Conservation (phyloP, 2,888 invertebrate genomes). For the Drosophila peninsularis region DNA sequence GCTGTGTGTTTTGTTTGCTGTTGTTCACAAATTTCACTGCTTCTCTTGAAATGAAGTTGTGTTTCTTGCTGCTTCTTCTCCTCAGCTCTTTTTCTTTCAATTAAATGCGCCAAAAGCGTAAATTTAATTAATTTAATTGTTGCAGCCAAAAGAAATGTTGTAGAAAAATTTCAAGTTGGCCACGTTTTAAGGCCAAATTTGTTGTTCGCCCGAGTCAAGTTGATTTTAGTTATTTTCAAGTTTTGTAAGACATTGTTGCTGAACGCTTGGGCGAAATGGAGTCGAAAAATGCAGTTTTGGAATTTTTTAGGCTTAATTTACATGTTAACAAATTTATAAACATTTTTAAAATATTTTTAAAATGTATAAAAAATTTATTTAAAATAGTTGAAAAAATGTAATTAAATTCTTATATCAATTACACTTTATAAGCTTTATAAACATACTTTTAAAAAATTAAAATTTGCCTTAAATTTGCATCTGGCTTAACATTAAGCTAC, state of each 20-base stretch:
- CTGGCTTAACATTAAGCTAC: neutral
- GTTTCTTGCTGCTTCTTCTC: slow-evolving; percentile 16
- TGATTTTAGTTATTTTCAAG: slow-evolving; percentile 24
- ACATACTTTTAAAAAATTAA: no score
- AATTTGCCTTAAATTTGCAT: neutral
- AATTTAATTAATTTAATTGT: slow-evolving; percentile 76
- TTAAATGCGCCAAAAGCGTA: slow-evolving; percentile 73
- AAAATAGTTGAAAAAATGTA: no score
- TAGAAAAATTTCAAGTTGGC: slow-evolving; percentile 53
- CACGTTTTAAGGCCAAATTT: slow-evolving; percentile 35
- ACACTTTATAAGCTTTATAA: no score
- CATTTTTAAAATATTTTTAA: neutral
- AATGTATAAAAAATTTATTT: no score
- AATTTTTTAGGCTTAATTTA: no score
- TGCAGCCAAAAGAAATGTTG: slow-evolving; percentile 45
- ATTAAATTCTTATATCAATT: no score
- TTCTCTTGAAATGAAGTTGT: slow-evolving; percentile 51
- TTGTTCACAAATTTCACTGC: slow-evolving; percentile 54
- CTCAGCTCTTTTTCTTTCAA: slow-evolving; percentile 11
- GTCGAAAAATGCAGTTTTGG: neutral
- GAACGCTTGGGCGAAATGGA: slow-evolving; percentile 5
- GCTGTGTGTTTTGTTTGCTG: slow-evolving; percentile 16
- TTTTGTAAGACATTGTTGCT: slow-evolving; percentile 3
- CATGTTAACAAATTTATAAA: no score
- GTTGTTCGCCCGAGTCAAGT: slow-evolving; percentile 1